Evolutionary conservation across 2,113 vertebrate species (phyloP), one percentile per base, ranked within the genome.

Genomic region (Ploceus nigricollis): DNA sequence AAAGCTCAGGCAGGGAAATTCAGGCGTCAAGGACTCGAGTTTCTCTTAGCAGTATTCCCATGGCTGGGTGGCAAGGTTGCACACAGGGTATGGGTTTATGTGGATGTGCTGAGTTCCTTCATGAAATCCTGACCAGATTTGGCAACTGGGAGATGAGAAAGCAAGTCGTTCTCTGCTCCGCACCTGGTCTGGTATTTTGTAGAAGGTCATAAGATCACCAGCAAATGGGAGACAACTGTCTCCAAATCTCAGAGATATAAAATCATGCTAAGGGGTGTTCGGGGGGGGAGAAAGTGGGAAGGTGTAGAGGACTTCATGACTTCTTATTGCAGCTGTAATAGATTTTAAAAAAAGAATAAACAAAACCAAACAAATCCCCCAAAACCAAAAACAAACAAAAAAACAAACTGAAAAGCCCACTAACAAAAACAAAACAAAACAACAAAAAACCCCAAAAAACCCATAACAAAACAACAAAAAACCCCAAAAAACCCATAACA

Each of bases 21-120:
- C 44, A 28, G 39, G 16, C 48, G 28, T 10, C 28, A 1, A 2
- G 7, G 50, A 18, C 16, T 69, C 2, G 0, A 9, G 42, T 37
- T 37, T 48, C 25, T 58, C 30, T 25, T 21, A 50, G 17, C 15
- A 5, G 22, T 6, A 8, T 54, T 64, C 19, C 44, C 25, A 2
- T 7, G 7, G 14, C 25, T 37, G 45, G 8, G 35, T 35, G 87
- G 21, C 48, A 48, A 30, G 28, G 44, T 12, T 63, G 25, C 40
- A n/a, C 27, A 2, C 2, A 11, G 40, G 6, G 2, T n/a, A 4
- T 15, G 53, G 31, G 3, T 77, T 48, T 50, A 33, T 30, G 23
- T 10, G 42, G 31, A 5, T 19, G 27, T 51, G 54, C 31, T 20
- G 21, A 37, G 45, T 33, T 33, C 28, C 25, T 47, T 25, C 27